phyloP scores from a whole-genome alignment of 92 coral and sea anemone genomes.

The Metridium senile region DNA sequence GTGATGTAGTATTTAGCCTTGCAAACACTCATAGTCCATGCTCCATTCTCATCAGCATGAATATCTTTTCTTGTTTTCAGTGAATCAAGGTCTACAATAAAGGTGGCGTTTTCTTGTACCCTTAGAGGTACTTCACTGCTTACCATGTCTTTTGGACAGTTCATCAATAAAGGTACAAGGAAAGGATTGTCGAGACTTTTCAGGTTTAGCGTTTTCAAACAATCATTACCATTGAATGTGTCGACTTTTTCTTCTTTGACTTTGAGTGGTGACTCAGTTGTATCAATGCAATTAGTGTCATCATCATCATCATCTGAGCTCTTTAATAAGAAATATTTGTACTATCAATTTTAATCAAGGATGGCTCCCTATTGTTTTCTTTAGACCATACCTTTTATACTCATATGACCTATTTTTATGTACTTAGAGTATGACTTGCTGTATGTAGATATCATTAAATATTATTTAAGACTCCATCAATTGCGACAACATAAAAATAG shows the following conservation, averaged over 20 bases:
- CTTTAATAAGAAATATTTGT: background rate
- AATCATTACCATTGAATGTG: background rate
- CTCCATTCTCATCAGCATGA: slow-evolving; percentile 53
- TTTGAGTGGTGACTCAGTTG: background rate
- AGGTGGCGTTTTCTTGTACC: slow-evolving; percentile 47
- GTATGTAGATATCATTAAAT: too few relatives aligned
- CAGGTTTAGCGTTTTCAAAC: background rate
- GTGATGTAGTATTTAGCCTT: slow-evolving; percentile 20
- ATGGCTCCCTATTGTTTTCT: too few relatives aligned
- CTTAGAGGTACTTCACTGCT: slow-evolving; percentile 38
- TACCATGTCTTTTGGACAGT: slow-evolving; percentile 41
- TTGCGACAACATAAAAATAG: too few relatives aligned
- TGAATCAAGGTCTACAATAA: slow-evolving; percentile 43
- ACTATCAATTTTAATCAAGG: too few relatives aligned
- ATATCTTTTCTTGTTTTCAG: slow-evolving; percentile 39
- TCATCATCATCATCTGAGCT: background rate
- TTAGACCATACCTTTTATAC: too few relatives aligned
- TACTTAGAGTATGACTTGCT: too few relatives aligned
- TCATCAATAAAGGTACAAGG: slow-evolving; percentile 36
- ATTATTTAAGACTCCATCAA: too few relatives aligned
- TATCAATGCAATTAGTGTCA: background rate
- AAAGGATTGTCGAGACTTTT: slow-evolving; percentile 29
- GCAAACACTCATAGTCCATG: slow-evolving; percentile 46
- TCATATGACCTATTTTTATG: too few relatives aligned
- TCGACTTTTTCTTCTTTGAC: background rate